Conservation (phyloP, 2,888 invertebrate genomes). For the Pammene fasciana region DNA sequence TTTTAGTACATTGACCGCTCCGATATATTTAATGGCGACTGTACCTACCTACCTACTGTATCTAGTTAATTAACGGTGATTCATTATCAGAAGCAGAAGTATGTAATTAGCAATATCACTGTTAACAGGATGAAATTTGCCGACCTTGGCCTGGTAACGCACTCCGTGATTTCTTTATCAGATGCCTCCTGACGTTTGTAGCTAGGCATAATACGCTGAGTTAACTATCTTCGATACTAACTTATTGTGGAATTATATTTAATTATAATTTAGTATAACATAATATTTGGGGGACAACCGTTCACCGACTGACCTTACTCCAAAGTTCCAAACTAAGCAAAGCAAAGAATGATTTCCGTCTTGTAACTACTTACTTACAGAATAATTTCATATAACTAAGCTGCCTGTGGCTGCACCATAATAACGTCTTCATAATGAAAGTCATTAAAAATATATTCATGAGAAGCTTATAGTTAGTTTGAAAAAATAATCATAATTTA, state of each 20-base stretch:
- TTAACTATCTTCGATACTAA: too few species aligned
- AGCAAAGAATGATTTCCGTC: too few species aligned
- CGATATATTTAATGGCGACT: too few species aligned
- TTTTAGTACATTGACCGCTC: too few species aligned
- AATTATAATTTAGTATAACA: too few species aligned
- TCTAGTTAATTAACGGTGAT: not conserved
- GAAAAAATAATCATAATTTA: not conserved
- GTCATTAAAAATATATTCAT: not conserved
- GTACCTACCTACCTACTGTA: not conserved
- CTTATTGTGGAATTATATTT: too few species aligned
- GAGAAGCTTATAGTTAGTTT: not conserved
- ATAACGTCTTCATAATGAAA: not conserved
- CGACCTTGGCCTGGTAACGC: conserved; percentile 15
- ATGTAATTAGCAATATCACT: conserved; percentile 15
- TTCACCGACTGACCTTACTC: too few species aligned
- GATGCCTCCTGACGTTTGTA: not conserved
- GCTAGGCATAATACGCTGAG: not conserved
- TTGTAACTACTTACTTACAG: too few species aligned
- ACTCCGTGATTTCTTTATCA: conserved; percentile 1
- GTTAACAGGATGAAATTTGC: conserved; percentile 10
- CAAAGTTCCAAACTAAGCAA: too few species aligned
- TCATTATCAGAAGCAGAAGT: conserved; percentile 5
- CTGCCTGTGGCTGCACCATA: too few species aligned
- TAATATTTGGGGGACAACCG: too few species aligned
- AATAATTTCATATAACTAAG: too few species aligned